These are phyloP conservation scores for Pipra filicauda DNA, from an alignment of 2,113 vertebrate species.

Conservation along the genomic window DNA sequence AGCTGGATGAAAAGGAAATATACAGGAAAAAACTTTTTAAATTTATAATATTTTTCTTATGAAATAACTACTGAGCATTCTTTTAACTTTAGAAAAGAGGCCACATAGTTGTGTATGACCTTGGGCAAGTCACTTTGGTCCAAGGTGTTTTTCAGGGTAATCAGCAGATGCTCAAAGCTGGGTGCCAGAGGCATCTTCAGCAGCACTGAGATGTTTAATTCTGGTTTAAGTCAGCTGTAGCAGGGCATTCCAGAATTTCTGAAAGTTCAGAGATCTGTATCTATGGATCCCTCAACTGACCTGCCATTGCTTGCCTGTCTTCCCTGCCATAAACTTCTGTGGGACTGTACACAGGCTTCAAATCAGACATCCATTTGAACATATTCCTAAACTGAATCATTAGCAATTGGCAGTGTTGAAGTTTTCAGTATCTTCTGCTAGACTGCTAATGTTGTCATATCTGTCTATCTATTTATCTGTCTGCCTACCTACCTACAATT, in stretches of 20 bases:
- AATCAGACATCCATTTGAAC: not conserved
- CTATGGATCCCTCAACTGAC: not conserved
- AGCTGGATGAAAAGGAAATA: slow-evolving; percentile 34
- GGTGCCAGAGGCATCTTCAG: not conserved
- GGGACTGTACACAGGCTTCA: not conserved
- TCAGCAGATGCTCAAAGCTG: not conserved
- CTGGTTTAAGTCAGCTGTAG: not conserved
- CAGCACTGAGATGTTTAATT: not conserved
- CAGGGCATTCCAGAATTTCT: not conserved
- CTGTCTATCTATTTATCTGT: too few species aligned
- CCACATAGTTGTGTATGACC: not conserved
- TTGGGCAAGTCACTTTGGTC: not conserved
- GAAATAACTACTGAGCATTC: slow-evolving; percentile 23
- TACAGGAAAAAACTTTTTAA: not conserved
- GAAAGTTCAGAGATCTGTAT: not conserved
- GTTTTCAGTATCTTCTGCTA: not conserved
- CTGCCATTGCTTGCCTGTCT: not conserved
- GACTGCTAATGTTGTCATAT: not conserved
- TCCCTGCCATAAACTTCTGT: not conserved
- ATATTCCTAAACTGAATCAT: not conserved
- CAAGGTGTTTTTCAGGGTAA: not conserved
- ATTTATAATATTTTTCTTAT: not conserved
- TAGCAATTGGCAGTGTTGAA: not conserved
- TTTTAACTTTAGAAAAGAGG: not conserved
- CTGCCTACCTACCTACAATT: not conserved